Conservation (phyloP, 2,888 invertebrate species). For the Alloplasta piceator region DNA sequence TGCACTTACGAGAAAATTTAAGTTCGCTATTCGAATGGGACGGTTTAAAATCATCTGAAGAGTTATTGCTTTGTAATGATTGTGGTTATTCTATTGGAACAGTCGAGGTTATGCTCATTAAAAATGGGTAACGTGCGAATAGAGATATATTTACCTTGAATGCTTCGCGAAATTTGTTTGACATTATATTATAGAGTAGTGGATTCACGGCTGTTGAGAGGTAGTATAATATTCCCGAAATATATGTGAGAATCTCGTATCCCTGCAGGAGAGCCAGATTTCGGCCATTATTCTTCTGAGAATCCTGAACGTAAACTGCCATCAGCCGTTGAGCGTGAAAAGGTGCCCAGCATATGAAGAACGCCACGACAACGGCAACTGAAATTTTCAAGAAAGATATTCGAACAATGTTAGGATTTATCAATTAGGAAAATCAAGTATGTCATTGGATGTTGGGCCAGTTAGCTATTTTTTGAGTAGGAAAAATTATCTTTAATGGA, state of each 20-base stretch:
- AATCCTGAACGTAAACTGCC: constrained; percentile 89
- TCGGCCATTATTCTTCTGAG: constrained; percentile 83
- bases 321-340: constrained; percentile 96
- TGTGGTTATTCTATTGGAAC: no score
- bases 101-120: no score
- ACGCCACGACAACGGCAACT: constrained; percentile 94
- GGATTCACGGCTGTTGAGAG: constrained; percentile 89
- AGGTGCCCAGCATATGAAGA: constrained; percentile 94
- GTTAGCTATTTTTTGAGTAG: no score
- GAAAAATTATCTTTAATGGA: no score
- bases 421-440: not conserved
- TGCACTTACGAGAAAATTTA: no score
- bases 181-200: constrained; percentile 89
- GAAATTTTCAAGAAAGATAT: constrained; percentile 69
- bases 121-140: no score
- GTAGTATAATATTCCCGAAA: constrained; percentile 88
- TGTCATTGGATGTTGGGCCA: not conserved
- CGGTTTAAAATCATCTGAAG: no score
- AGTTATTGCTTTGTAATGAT: no score
- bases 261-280: constrained; percentile 82
- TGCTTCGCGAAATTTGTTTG: constrained; percentile 88
- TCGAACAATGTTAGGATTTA: constrained; percentile 5
- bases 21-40: no score
- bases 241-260: constrained; percentile 85
- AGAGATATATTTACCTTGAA: constrained; percentile 85